phyloP scores from a whole-genome alignment of 2,888 invertebrate genomes.

The Scelioninae gen. 2 region DNA sequence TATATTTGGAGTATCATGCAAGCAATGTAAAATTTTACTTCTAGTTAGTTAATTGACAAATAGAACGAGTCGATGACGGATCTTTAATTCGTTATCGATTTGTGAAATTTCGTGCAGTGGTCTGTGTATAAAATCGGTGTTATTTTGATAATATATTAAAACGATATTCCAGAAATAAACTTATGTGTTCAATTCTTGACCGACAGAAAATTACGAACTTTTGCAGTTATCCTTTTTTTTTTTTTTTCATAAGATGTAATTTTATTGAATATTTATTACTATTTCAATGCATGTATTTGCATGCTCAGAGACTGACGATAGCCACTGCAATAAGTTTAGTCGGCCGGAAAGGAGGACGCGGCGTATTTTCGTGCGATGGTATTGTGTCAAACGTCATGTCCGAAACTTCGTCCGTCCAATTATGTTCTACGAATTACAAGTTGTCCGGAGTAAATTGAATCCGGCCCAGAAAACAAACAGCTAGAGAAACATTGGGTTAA shows the following conservation, averaged over 20 bases:
- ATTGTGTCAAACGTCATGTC: constrained; percentile 68
- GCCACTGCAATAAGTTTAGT: constrained; percentile 28
- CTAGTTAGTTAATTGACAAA: no score
- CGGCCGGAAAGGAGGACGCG: constrained; percentile 55
- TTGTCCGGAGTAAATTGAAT: constrained; percentile 71
- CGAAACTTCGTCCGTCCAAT: constrained; percentile 67
- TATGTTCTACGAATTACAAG: constrained; percentile 69
- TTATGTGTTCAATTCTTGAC: background rate
- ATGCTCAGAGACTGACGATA: constrained; percentile 28
- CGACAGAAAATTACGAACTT: background rate
- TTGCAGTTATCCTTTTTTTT: no score
- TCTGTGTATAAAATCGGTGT: no score
- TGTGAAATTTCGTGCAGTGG: no score
- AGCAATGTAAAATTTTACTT: no score
- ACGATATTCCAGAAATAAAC: no score
- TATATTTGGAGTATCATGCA: no score
- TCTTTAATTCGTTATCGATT: no score
- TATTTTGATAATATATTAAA: no score
- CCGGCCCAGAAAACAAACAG: constrained; percentile 67
- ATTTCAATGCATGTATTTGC: background rate
- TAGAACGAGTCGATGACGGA: no score
- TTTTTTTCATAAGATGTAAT: no score
- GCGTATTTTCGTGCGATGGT: constrained; percentile 61
- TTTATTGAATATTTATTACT: no score
- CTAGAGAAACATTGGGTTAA: constrained; percentile 62